Percentiles rank a stretch among this genome's conserved stretches.
phyloP scores from a whole-genome alignment of 2,797 vertebrate species.

The Babyrousa celebensis region DNA sequence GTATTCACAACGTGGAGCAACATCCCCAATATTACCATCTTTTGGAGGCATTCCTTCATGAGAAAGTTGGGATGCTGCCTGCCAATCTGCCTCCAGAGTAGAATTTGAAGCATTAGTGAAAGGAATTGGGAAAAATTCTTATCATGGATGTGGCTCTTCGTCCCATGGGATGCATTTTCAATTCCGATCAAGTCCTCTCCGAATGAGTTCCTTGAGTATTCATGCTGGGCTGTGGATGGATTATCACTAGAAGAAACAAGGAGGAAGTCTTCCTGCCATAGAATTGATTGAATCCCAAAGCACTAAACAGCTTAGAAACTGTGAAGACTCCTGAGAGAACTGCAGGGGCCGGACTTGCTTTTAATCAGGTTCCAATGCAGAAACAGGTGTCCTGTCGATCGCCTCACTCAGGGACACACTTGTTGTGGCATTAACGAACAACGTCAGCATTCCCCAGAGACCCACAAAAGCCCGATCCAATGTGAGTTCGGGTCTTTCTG shows the following conservation, averaged over 20 bases:
- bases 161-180: neutral
- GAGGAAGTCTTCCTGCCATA: conserved; percentile 36
- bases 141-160: neutral
- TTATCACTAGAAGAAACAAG: conserved; percentile 18
- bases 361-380: conserved; percentile 69
- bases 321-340: conserved; percentile 67
- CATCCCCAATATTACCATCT: neutral
- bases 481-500: conserved; percentile 70
- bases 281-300: conserved; percentile 67
- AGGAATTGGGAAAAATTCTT: neutral
- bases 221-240: neutral
- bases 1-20: neutral
- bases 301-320: conserved; percentile 65
- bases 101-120: neutral
- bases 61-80: neutral
- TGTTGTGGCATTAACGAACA: conserved; percentile 81
- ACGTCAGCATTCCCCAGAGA: conserved; percentile 33
- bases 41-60: neutral
- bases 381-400: conserved; percentile 77
- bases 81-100: neutral
- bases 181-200: neutral
- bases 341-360: conserved; percentile 23
- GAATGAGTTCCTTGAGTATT: neutral
- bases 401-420: conserved; percentile 77
- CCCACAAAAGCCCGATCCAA: conserved; percentile 44